Base-by-base conservation (phyloP, 92 coral and sea anemone genomes). In the Plumapathes pennacea region DNA sequence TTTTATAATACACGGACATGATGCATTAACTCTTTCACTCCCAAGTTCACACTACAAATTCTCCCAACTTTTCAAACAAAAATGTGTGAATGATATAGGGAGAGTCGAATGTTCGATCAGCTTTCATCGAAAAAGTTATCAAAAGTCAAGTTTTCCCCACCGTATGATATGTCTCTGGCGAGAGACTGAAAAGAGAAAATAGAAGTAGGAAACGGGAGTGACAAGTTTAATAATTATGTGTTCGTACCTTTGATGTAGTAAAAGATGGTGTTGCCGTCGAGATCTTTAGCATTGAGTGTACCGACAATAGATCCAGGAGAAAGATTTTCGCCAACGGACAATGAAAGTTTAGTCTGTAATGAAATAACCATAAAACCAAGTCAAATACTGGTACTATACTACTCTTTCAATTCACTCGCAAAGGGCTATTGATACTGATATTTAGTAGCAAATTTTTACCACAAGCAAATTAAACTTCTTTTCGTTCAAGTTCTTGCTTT, bases 321-420 rank as follows among this genome's bases (percentile, higher is more conserved):
- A 18, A 71, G 84, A 57, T 92, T 92, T 62, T 92, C 98, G 18
- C 53, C 69, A 10, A 92, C 98, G 42, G 92, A 61, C 36, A 88
- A 53, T 31, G 85, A 62, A 0, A 69, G 62, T 34, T 59, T 57
- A 25, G 78, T 67, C 96, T 92, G 54, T 14, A 64, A 25, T 12
- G 7, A 18, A 28, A 39, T 11, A 4, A 46, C 6, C 36, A 29
- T 29, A 2, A 25, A 47, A 62, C n/a, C 34, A n/a, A 26, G 14
- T 1, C 37, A 25, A 43, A 5, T 25, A 15, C 10, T 31, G 41
- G 11, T 22, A n/a, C 22, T 33, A 12, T 14, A 27, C 1, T 11
- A 0, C 7, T 15, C n/a, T 42, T 15, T 25, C 15, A 3, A 5
- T 15, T 30, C 40, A 34, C 40, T 8, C n/a, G 40, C 40, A 34